Conservation (phyloP, 2,888 invertebrate genomes). For the Ennomos quercinarius region DNA sequence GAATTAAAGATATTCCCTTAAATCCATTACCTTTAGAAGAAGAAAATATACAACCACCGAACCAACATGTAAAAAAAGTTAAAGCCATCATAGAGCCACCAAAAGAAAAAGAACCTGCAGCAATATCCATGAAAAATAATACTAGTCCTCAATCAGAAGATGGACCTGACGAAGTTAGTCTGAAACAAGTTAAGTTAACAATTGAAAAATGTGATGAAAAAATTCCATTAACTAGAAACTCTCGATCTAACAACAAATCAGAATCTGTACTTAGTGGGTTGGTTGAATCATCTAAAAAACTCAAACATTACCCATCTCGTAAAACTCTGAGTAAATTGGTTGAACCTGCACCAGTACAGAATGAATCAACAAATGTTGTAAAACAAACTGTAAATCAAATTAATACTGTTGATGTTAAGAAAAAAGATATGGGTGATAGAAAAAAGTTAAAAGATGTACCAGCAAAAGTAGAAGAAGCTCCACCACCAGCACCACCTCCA, state of each 20-base stretch:
- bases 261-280: conserved; percentile 18
- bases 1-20: conserved; percentile 64
- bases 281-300: conserved; percentile 16
- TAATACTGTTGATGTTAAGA: conserved; percentile 21
- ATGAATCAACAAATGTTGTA: conserved; percentile 18
- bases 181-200: conserved; percentile 49
- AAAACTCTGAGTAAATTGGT: conserved; percentile 27
- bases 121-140: conserved; percentile 12
- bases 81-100: conserved; percentile 36
- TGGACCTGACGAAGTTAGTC: conserved; percentile 38
- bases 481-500: conserved; percentile 40
- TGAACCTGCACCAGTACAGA: conserved; percentile 10
- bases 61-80: conserved; percentile 35
- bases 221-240: conserved; percentile 21
- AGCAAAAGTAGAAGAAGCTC: conserved; percentile 35
- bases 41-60: conserved; percentile 30
- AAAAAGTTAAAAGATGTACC: conserved; percentile 38
- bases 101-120: conserved; percentile 22
- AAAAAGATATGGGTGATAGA: conserved; percentile 26
- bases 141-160: conserved; percentile 19
- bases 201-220: conserved; percentile 45
- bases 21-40: conserved; percentile 44
- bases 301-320: conserved; percentile 19
- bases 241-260: conserved; percentile 20
- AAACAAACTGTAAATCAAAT: conserved; percentile 13